Base-by-base conservation (phyloP, 2,888 invertebrate genomes). In the Rugalucina vietnamica region DNA sequence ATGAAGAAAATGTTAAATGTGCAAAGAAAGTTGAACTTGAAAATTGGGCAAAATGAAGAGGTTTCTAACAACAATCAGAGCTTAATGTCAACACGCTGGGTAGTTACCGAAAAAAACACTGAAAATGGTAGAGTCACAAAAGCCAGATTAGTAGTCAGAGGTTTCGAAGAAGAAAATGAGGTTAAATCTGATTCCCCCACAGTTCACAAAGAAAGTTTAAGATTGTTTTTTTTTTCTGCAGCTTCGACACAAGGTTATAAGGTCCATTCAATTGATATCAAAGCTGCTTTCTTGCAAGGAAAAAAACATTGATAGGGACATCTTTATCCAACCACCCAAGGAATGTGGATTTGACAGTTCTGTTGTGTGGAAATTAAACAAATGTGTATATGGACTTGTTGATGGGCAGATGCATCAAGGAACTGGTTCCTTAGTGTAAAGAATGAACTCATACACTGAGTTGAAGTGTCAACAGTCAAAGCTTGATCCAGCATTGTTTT, bases 401-500 rank as follows among this genome's bases (percentile, higher is more conserved):
- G 86, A n/a, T n/a, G n/a, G n/a, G n/a, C n/a, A n/a, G n/a, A 83
- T 81, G 83, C 83, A 36, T 86, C 83, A 2, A 60, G 80, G 14
- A 80, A 79, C 49, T 81, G 83, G 79, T 87, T 72, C 43, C 43
- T 80, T 10, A 89, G 84, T 80, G 87, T 88, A 1, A 76, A 76
- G 37, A 74, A 75, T 24, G 82, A 57, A 37, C 70, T 85, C 39
- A 21, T n/a, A n/a, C n/a, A n/a, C n/a, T n/a, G n/a, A 69, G 21
- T 65, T 81, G 27, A 39, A 69, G 21, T 81, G 80, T 69, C 24
- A 29, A 39, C 80, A 84, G 29, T 89, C 87, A 43, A 76, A 79
- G 43, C n/a, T 85, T 21, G 85, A 88, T 54, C 84, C 86, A 36
- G 86, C 89, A n/a, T 39, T 89, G 37, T 89, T 89, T 74, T 82